These are phyloP conservation scores for Caenorhabditis macrosperma DNA, from an alignment of 2,888 invertebrate genomes.

Conservation along the genomic window DNA sequence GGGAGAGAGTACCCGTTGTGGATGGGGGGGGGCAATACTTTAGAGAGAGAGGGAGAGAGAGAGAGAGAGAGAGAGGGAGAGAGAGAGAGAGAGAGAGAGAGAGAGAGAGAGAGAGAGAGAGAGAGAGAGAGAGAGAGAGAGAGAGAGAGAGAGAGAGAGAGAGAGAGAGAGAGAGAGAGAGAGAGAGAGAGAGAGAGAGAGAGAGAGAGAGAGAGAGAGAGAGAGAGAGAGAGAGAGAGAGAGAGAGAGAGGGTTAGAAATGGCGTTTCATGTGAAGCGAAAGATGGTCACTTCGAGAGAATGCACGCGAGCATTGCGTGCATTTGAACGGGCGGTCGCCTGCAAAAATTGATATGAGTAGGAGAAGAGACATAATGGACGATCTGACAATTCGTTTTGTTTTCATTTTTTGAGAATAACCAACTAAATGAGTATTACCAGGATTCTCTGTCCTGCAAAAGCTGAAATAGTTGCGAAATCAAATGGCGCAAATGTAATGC, in stretches of 20 bases:
- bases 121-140: background rate
- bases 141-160: constrained; percentile 10
- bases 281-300: constrained; percentile 85
- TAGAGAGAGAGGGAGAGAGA: background rate
- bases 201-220: background rate
- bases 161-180: background rate
- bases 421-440: too few species aligned
- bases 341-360: constrained; percentile 12
- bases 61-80: background rate
- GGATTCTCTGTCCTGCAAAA: too few species aligned
- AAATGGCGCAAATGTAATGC: too few species aligned
- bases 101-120: background rate
- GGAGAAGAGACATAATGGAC: too few species aligned
- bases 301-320: constrained; percentile 84
- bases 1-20: background rate
- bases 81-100: constrained; percentile 10
- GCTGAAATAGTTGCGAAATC: too few species aligned
- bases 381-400: background rate
- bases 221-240: background rate
- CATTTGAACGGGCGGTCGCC: constrained; percentile 85
- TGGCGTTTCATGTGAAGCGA: constrained; percentile 73
- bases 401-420: too few species aligned
- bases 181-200: background rate
- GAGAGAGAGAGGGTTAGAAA: constrained; percentile 13
- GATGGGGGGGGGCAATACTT: too few species aligned